These are phyloP conservation scores for Mixornis gularis DNA, from an alignment of 2,113 vertebrate genomes.

Conservation along the genomic window DNA sequence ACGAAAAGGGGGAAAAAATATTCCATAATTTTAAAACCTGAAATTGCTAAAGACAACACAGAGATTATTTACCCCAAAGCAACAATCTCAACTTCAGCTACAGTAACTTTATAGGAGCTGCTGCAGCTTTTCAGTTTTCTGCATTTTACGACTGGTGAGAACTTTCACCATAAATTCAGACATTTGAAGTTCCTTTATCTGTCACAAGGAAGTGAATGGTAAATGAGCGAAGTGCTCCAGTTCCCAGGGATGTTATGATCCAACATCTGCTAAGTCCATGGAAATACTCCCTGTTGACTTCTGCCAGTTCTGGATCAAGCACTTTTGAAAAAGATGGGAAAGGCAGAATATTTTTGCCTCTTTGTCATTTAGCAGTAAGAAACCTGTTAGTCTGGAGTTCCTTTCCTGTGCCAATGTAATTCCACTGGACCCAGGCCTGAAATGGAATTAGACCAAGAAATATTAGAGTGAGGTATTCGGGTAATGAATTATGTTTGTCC, in stretches of 20 bases:
- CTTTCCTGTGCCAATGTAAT: neutral
- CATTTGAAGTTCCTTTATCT: slow-evolving; percentile 14
- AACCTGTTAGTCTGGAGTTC: neutral
- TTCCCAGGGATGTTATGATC: slow-evolving; percentile 7
- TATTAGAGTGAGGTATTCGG: neutral
- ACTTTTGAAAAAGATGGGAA: neutral
- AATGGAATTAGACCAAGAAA: neutral
- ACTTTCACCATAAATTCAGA: neutral
- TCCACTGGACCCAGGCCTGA: neutral
- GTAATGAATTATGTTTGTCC: neutral
- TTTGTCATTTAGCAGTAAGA: neutral
- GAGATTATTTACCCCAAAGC: slow-evolving; percentile 51
- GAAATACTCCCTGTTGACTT: slow-evolving; percentile 1
- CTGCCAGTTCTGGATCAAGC: neutral
- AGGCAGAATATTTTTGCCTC: neutral
- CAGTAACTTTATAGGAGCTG: slow-evolving; percentile 30
- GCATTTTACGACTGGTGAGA: slow-evolving; percentile 26
- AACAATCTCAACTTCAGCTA: slow-evolving; percentile 50
- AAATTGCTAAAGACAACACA: slow-evolving; percentile 57
- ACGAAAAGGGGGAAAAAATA: slow-evolving; percentile 44
- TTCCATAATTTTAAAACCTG: slow-evolving; percentile 31
- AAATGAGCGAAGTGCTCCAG: slow-evolving; percentile 4
- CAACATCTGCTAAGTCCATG: neutral
- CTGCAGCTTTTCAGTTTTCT: slow-evolving; percentile 33
- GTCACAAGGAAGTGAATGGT: neutral